A percentile compares a stretch with the other conserved stretches of the same genome.
Evolutionary conservation across 2,113 vertebrate species (phyloP).

Genomic region (Mola mola): DNA sequence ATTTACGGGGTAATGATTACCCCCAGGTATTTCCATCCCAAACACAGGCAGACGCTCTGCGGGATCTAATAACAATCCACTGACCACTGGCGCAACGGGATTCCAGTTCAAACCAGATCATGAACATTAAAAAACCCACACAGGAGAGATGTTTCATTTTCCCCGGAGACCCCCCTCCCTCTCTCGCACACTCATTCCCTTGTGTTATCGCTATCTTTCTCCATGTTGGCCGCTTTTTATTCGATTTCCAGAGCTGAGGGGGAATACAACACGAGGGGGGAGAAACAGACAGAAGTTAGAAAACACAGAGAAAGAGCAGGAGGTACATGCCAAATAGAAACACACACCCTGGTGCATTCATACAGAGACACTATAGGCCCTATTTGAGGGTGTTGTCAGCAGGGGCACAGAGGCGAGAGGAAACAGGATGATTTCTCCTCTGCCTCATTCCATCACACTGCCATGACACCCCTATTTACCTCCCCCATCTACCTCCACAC

Average conservation of each 20-base stretch:
- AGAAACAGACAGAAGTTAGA: conserved; percentile 27
- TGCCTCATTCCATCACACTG: conserved; percentile 77
- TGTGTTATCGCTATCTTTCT: conserved; percentile 51
- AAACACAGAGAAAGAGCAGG: conserved; percentile 8
- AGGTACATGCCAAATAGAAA: conserved; percentile 8
- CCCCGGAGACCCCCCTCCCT: conserved; percentile 23
- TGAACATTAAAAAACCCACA: conserved; percentile 54
- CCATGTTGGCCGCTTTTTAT: conserved; percentile 51
- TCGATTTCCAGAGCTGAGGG: conserved; percentile 42
- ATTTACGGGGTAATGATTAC: too few species aligned
- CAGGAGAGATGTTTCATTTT: conserved; percentile 52
- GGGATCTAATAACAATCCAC: conserved; percentile 66
- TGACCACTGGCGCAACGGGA: conserved; percentile 60
- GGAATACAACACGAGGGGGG: conserved; percentile 43
- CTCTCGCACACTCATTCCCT: conserved; percentile 21
- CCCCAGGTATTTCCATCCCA: conserved; percentile 27
- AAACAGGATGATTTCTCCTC: conserved; percentile 80
- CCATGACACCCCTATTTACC: conserved; percentile 80
- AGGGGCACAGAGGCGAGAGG: conserved; percentile 73
- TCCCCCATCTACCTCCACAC: conserved; percentile 75
- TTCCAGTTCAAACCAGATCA: conserved; percentile 48
- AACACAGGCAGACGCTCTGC: conserved; percentile 34
- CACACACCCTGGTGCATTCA: conserved; percentile 43
- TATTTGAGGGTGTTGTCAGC: conserved; percentile 80
- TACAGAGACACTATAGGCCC: conserved; percentile 67